phyloP scores from a whole-genome alignment of 2,113 vertebrate genomes.

The Apodemus speciosus region DNA sequence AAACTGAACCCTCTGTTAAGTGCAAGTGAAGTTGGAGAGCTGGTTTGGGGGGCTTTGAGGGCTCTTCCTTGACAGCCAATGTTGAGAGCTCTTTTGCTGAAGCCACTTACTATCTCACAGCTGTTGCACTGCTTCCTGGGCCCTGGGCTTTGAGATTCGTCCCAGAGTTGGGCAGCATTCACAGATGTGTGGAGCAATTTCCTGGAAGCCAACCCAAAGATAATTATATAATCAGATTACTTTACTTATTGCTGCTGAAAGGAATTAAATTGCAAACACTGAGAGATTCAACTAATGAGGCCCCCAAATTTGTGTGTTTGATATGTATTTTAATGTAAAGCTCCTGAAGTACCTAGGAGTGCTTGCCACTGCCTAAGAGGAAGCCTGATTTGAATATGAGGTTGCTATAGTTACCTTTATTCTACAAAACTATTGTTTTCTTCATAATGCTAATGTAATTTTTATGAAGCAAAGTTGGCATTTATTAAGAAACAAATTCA shows the following conservation, averaged over 20 bases:
- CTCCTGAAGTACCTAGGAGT: slow-evolving; percentile 23
- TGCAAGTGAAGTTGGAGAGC: fast-evolving
- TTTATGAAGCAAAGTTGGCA: background rate
- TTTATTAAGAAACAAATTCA: background rate
- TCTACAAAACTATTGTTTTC: slow-evolving; percentile 60
- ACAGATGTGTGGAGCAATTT: background rate
- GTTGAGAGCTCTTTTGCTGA: background rate
- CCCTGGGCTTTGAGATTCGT: background rate
- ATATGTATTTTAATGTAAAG: slow-evolving; percentile 47
- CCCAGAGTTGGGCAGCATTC: background rate
- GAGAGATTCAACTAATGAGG: background rate
- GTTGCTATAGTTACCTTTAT: slow-evolving; percentile 77
- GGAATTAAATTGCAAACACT: slow-evolving; percentile 15
- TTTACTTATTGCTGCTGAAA: slow-evolving; percentile 2
- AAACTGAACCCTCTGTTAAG: background rate
- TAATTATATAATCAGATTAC: background rate
- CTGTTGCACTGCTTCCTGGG: background rate
- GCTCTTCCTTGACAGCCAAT: background rate
- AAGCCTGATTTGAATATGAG: slow-evolving; percentile 49
- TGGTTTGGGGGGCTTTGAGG: background rate
- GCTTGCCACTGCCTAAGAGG: background rate
- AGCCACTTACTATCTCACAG: background rate
- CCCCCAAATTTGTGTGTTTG: background rate
- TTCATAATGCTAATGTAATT: slow-evolving; percentile 20
- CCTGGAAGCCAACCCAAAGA: background rate